Evolutionary conservation across 2,113 vertebrate genomes (phyloP).

Genomic region (Periophthalmodon schlosseri): DNA sequence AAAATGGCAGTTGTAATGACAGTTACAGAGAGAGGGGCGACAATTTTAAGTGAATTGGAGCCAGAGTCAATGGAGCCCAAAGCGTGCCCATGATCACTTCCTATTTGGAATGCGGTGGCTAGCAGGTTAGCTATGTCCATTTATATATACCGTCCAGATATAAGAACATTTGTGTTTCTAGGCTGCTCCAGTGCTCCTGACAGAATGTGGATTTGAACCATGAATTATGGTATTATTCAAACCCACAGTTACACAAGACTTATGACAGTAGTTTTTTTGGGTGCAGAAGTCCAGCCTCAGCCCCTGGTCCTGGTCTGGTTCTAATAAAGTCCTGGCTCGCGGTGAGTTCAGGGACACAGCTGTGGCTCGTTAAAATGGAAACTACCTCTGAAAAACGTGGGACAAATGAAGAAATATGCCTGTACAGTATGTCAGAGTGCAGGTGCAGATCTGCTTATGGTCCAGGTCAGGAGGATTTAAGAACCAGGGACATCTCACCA

Average conservation of each 20-base stretch:
- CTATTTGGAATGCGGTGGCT: no score
- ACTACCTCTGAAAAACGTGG: background rate
- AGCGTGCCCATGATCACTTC: no score
- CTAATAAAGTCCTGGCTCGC: constrained; percentile 8
- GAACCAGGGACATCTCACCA: background rate
- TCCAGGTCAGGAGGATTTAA: background rate
- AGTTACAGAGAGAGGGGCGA: no score
- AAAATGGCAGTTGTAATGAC: no score
- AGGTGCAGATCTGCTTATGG: background rate
- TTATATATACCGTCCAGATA: no score
- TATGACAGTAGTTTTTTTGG: background rate
- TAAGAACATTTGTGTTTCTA: no score
- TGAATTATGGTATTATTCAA: background rate
- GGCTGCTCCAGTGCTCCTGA: no score
- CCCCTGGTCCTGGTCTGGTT: constrained; percentile 5
- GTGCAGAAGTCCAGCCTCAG: background rate
- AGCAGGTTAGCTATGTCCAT: no score
- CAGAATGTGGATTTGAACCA: no score
- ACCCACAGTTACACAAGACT: background rate
- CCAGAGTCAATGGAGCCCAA: no score
- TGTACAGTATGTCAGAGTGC: background rate
- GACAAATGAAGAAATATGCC: background rate
- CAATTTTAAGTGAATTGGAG: no score
- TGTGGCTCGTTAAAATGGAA: constrained; percentile 11
- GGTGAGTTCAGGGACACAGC: constrained; percentile 11